Conservation (phyloP, 2,888 invertebrate species). For the Agrotis puta region DNA sequence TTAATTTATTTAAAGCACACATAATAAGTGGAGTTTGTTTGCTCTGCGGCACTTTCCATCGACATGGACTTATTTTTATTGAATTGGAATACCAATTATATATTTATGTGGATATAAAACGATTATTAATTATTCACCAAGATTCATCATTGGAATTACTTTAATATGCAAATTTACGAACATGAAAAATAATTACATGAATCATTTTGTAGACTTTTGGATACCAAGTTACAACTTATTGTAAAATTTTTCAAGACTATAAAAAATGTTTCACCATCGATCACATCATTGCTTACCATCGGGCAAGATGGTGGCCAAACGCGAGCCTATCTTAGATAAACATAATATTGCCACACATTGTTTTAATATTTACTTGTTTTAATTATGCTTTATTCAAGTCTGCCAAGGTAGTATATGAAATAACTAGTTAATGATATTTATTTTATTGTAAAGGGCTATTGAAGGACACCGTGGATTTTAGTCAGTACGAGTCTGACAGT, state of each 20-base stretch:
- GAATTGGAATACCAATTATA: constrained; percentile 25
- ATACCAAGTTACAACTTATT: neutral
- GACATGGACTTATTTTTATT: constrained; percentile 54
- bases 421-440: no score
- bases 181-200: constrained; percentile 2
- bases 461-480: no score
- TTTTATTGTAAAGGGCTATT: no score
- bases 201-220: neutral
- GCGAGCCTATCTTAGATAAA: no score
- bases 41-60: constrained; percentile 62
- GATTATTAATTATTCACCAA: constrained; percentile 40
- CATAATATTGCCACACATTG: no score
- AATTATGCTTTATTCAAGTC: no score
- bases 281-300: no score
- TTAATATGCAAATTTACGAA: constrained; percentile 14
- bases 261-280: no score
- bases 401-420: no score
- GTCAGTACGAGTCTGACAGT: no score
- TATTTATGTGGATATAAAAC: constrained; percentile 26
- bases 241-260: neutral
- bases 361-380: no score
- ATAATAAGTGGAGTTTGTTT: constrained; percentile 75
- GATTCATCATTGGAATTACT: constrained; percentile 30
- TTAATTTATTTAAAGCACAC: constrained; percentile 73
- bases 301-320: no score